phyloP scores from a whole-genome alignment of 2,113 vertebrate genomes.

The Circaetus gallicus region DNA sequence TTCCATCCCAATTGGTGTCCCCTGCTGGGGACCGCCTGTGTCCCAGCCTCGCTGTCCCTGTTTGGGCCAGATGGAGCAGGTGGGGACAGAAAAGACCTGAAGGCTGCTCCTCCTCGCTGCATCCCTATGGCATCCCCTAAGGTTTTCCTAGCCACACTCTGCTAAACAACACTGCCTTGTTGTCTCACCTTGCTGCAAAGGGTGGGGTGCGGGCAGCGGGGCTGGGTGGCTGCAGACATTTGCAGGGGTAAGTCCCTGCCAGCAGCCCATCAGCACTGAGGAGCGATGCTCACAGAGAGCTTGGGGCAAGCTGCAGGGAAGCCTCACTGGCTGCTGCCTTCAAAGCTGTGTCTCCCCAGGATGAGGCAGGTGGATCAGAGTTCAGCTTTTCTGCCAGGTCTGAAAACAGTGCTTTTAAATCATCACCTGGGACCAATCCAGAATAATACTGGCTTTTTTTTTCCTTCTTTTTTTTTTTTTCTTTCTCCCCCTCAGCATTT shows the following conservation, averaged over 20 bases:
- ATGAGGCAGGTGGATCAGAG: not conserved
- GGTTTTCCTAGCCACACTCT: accelerated
- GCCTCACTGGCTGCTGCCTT: not conserved
- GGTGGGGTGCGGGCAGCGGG: accelerated
- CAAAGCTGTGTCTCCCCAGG: not conserved
- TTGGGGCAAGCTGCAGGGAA: not conserved
- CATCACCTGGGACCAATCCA: not conserved
- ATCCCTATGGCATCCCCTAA: accelerated
- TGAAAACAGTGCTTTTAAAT: not conserved
- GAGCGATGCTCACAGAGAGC: accelerated
- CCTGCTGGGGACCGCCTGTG: not conserved
- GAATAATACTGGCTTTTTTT: not conserved
- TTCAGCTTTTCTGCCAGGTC: not conserved
- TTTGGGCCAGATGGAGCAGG: not conserved
- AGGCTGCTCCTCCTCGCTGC: not conserved
- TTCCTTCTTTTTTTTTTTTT: accelerated
- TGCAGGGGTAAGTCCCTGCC: not conserved
- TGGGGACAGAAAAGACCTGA: not conserved
- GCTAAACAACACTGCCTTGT: not conserved
- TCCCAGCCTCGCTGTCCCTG: accelerated
- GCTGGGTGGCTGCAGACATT: accelerated
- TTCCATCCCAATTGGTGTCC: not conserved
- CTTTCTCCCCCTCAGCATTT: not conserved
- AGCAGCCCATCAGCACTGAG: accelerated
- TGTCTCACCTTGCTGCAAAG: not conserved